A percentile compares a stretch with the other conserved stretches of the same genome.
Evolutionary conservation across 2,888 invertebrate species (phyloP).

Genomic region (Agrotis ipsilon): DNA sequence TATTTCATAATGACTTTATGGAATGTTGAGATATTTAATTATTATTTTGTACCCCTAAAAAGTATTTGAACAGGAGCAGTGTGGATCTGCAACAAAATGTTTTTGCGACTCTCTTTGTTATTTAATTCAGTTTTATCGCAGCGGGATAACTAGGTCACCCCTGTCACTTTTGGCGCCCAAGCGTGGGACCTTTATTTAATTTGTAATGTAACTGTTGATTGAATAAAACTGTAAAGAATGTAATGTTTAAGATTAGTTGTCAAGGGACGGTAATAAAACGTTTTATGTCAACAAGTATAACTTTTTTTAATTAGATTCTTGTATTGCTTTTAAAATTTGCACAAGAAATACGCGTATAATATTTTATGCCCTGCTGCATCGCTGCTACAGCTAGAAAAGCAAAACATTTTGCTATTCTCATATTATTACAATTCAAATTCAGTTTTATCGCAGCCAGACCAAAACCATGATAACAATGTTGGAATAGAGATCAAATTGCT

Average conservation of each 20-base stretch:
- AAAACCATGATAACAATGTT: not conserved
- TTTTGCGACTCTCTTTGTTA: not conserved
- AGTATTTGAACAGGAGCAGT: not conserved
- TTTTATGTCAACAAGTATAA: too few species aligned
- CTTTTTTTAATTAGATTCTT: too few species aligned
- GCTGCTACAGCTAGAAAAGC: not conserved
- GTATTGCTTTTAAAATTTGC: not conserved
- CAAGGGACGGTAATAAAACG: too few species aligned
- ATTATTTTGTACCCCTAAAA: not conserved
- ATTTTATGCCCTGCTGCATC: not conserved
- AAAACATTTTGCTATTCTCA: slow-evolving; percentile 3
- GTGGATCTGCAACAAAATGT: not conserved
- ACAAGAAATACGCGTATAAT: slow-evolving; percentile 13
- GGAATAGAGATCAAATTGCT: slow-evolving; percentile 5
- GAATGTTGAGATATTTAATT: not conserved
- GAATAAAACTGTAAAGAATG: too few species aligned
- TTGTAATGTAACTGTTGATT: too few species aligned
- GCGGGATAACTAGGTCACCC: too few species aligned
- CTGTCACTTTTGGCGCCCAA: too few species aligned
- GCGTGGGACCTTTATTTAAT: too few species aligned
- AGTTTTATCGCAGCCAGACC: slow-evolving; percentile 1
- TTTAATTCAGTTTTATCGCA: too few species aligned
- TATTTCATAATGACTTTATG: too few species aligned
- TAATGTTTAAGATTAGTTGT: too few species aligned
- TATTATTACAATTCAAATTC: slow-evolving; percentile 33